Conservation (phyloP, 1,140 invertebrate species). For the Drosophila mauritiana region DNA sequence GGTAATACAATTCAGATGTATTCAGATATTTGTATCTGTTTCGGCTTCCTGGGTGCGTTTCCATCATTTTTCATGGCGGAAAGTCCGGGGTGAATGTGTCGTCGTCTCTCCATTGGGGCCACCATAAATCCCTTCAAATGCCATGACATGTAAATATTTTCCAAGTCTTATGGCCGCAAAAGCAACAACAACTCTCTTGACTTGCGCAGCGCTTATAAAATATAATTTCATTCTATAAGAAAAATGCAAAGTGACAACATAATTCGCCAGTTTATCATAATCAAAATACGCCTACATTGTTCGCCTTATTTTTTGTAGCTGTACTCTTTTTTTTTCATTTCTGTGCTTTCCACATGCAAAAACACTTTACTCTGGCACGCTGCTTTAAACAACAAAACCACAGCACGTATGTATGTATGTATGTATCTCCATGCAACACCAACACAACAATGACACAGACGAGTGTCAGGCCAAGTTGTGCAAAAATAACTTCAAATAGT, state of each 20-base stretch:
- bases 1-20: conserved; percentile 44
- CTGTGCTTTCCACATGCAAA: conserved; percentile 35
- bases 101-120: conserved; percentile 57
- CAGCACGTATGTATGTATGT: conserved; percentile 3
- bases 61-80: conserved; percentile 62
- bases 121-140: conserved; percentile 80
- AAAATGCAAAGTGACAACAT: conserved; percentile 84
- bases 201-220: conserved; percentile 66
- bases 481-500: conserved; percentile 81
- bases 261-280: conserved; percentile 84
- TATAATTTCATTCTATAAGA: conserved; percentile 83
- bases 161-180: conserved; percentile 52
- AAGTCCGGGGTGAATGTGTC: conserved; percentile 52
- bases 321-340: neutral
- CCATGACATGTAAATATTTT: conserved; percentile 75
- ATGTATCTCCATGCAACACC: conserved; percentile 8
- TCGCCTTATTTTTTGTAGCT: conserved; percentile 47
- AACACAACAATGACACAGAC: conserved; percentile 76
- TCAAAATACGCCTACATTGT: conserved; percentile 84
- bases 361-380: conserved; percentile 69
- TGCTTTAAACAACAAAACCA: conserved; percentile 53
- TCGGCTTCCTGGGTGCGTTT: conserved; percentile 21
- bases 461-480: conserved; percentile 73
- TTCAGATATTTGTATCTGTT: conserved; percentile 21
- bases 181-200: conserved; percentile 40